Percentiles rank a stretch among this genome's conserved stretches.
These are phyloP conservation scores for Thymallus thymallus DNA, from an alignment of 2,113 vertebrate genomes.

Conservation along the genomic window DNA sequence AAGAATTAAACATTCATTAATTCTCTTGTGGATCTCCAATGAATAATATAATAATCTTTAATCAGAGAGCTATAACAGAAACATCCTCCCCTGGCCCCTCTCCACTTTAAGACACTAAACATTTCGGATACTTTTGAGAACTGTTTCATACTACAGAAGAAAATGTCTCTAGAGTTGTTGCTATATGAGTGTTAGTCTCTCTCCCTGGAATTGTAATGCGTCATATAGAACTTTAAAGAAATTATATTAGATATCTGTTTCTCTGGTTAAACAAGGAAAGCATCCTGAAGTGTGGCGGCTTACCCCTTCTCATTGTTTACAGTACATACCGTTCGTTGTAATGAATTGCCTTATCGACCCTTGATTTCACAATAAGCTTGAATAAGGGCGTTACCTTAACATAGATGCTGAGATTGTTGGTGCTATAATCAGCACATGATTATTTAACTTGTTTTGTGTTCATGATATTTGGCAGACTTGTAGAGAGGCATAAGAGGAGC, in stretches of 20 bases:
- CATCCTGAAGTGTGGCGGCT: too few species aligned
- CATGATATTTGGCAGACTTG: too few species aligned
- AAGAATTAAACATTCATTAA: conserved; percentile 1
- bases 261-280: too few species aligned
- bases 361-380: too few species aligned
- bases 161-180: background rate
- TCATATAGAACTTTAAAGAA: background rate
- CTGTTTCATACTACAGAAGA: background rate
- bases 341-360: too few species aligned
- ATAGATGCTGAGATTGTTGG: too few species aligned
- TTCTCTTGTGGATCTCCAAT: background rate
- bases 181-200: background rate
- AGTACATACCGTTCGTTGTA: too few species aligned
- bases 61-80: background rate
- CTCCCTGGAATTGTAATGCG: background rate
- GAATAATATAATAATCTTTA: background rate
- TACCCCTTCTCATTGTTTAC: too few species aligned
- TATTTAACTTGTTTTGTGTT: too few species aligned
- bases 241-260: background rate
- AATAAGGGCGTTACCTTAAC: too few species aligned
- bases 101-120: background rate
- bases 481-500: too few species aligned
- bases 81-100: background rate
- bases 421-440: too few species aligned
- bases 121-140: background rate